Base-by-base conservation (phyloP, 2,113 vertebrate genomes). In the Tretioscincus oriximinensis region DNA sequence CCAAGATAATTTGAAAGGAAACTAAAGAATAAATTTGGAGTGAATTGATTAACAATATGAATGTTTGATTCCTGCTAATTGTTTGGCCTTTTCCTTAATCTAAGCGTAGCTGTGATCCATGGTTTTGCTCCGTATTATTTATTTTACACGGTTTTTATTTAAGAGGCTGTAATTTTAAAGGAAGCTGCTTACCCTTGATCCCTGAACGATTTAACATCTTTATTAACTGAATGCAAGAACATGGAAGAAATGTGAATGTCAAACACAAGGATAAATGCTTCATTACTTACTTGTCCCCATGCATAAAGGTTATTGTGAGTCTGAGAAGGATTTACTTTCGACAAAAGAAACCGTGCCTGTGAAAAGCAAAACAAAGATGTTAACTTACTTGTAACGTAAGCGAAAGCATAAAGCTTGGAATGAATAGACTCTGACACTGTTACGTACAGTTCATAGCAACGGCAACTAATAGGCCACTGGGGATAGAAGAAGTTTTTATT, bases 291-390 rank as follows among this genome's bases (percentile, higher is more conserved):
- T 97, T 99, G 98, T 88, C 97, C 98, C 97, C 97, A 99, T 0
- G 96, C 92, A 65, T 99, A 99, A 76, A 98, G 93, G 91, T 99
- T 99, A 91, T 99, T 99, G 95, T 99, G 98, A 26, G 98, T 99
- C 95, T 99, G 98, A 35, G 98, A 99, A 28, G 98, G 98, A 90
- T 99, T 99, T 92, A 99, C 98, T 94, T 99, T 99, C 54, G 98
- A 99, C 83, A 99, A 94, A 85, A 99, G 96, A 92, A 99, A 99
- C 81, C 98, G 96, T 60, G 98, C 98, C 96, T 99, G 85, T 16
- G 69, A 88, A 89, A 68, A 0, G 93, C 94, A 83, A 86, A 85
- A 90, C 7, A 66, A 76, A 2, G 45, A 70, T 84, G 24, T 58
- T 28, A 80, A 1, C 83, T 64, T 49, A 70, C 81, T 85, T 67